Conservation (phyloP, 2,113 vertebrate species). For the Mirza zaza region DNA sequence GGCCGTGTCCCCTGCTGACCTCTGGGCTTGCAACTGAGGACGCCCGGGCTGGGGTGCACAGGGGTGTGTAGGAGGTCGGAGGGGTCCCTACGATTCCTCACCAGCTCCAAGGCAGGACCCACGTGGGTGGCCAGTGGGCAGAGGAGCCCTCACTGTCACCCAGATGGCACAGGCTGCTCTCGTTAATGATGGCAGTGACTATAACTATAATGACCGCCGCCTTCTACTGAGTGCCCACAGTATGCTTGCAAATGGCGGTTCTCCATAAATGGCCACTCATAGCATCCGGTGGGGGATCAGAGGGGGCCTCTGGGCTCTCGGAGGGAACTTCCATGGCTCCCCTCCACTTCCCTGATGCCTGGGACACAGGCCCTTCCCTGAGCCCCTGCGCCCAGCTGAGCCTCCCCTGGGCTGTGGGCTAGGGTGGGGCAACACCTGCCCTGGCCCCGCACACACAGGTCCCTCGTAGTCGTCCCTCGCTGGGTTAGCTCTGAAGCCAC, state of each 20-base stretch:
- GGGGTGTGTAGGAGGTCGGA: accelerated
- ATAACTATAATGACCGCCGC: accelerated
- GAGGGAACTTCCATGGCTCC: neutral
- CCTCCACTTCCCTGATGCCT: neutral
- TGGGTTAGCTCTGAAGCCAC: neutral
- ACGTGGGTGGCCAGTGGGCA: accelerated
- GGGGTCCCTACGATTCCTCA: neutral
- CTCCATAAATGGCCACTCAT: neutral
- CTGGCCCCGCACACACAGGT: neutral
- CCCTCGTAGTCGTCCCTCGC: neutral
- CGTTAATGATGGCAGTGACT: neutral
- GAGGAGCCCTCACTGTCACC: neutral
- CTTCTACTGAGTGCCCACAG: accelerated
- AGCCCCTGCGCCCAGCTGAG: neutral
- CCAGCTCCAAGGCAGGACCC: too few relatives aligned
- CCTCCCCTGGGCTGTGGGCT: neutral
- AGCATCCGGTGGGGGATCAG: too few relatives aligned
- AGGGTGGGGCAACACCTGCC: neutral
- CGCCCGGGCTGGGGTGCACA: accelerated
- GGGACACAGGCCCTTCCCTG: neutral
- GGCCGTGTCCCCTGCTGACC: neutral
- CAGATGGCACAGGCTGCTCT: neutral
- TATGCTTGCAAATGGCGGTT: neutral
- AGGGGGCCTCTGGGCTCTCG: neutral
- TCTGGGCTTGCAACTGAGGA: neutral